phyloP scores from a whole-genome alignment of 2,113 vertebrate genomes.

The Periophthalmodon schlosseri region DNA sequence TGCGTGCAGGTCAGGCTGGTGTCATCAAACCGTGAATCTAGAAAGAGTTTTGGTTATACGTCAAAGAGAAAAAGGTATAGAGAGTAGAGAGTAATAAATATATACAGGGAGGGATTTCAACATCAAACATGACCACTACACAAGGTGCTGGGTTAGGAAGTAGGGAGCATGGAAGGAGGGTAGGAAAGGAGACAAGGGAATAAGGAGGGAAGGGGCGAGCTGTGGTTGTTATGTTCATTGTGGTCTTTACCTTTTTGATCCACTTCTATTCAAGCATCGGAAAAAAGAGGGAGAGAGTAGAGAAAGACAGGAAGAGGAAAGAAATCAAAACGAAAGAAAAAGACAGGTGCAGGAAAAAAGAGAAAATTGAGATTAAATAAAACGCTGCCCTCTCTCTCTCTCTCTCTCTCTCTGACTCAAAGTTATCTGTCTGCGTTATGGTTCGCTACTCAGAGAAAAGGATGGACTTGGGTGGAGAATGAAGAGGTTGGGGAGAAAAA shows the following conservation, averaged over 20 bases:
- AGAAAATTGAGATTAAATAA: slow-evolving; percentile 94
- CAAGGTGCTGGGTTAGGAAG: slow-evolving; percentile 89
- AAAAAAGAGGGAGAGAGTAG: slow-evolving; percentile 87
- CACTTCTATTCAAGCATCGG: slow-evolving; percentile 99
- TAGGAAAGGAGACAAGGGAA: slow-evolving; percentile 55
- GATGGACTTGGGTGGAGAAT: slow-evolving; percentile 77
- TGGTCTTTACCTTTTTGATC: slow-evolving; percentile 98
- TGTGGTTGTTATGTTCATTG: slow-evolving; percentile 88
- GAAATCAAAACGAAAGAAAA: slow-evolving; percentile 81
- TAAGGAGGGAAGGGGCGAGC: slow-evolving; percentile 74
- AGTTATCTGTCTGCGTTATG: slow-evolving; percentile 73
- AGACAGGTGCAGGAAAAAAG: slow-evolving; percentile 86
- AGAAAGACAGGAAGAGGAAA: slow-evolving; percentile 61
- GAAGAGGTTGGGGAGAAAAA: slow-evolving; percentile 56
- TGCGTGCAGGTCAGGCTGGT: slow-evolving; percentile 67
- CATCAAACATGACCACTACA: slow-evolving; percentile 90
- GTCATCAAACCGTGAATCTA: slow-evolving; percentile 77
- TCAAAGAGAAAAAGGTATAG: slow-evolving; percentile 61
- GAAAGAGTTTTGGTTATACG: slow-evolving; percentile 79
- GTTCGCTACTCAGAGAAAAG: slow-evolving; percentile 74
- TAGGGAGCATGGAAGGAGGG: slow-evolving; percentile 62
- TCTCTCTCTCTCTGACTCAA: slow-evolving; percentile 55
- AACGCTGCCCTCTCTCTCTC: slow-evolving; percentile 77
- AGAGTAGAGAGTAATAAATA: slow-evolving; percentile 31
- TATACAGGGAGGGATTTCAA: slow-evolving; percentile 73